Conservation (phyloP, 1,140 invertebrate species). For the Drosophila grimshawi region DNA sequence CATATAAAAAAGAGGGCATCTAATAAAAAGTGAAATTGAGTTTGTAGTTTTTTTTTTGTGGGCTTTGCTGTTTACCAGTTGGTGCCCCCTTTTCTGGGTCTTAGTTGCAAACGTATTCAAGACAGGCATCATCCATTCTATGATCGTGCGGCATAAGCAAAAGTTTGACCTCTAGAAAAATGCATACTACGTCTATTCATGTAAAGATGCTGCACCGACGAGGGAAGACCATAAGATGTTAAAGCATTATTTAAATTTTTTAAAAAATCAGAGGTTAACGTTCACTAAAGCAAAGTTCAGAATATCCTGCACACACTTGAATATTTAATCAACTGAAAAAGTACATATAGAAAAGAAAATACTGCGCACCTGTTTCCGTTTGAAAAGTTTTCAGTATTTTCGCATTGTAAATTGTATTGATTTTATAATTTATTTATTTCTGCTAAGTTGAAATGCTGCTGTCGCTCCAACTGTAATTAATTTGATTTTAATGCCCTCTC, state of each 20-base stretch:
- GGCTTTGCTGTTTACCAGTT: slow-evolving; percentile 18
- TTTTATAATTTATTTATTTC: slow-evolving; percentile 81
- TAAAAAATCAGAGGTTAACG: too few species aligned
- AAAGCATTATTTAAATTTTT: too few species aligned
- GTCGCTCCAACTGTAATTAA: slow-evolving; percentile 76
- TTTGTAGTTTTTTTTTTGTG: slow-evolving; percentile 70
- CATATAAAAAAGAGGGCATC: slow-evolving; percentile 15
- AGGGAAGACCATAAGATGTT: too few species aligned
- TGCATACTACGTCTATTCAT: too few species aligned
- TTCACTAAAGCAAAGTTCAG: too few species aligned
- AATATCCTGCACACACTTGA: too few species aligned
- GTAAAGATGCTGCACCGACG: too few species aligned
- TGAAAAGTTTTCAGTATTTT: slow-evolving; percentile 23
- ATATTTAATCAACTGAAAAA: too few species aligned
- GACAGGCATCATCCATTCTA: slow-evolving; percentile 1
- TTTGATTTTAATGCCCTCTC: slow-evolving; percentile 82
- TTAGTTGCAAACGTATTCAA: neutral
- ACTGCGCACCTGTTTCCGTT: slow-evolving; percentile 20
- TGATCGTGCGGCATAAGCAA: neutral
- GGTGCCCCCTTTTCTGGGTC: neutral
- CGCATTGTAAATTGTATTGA: slow-evolving; percentile 65
- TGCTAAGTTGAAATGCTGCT: slow-evolving; percentile 29
- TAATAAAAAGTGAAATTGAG: slow-evolving; percentile 76
- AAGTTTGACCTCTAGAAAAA: neutral
- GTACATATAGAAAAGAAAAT: neutral